Evolutionary conservation across 2,888 invertebrate species (phyloP).

Genomic region (Notodonta ziczac): DNA sequence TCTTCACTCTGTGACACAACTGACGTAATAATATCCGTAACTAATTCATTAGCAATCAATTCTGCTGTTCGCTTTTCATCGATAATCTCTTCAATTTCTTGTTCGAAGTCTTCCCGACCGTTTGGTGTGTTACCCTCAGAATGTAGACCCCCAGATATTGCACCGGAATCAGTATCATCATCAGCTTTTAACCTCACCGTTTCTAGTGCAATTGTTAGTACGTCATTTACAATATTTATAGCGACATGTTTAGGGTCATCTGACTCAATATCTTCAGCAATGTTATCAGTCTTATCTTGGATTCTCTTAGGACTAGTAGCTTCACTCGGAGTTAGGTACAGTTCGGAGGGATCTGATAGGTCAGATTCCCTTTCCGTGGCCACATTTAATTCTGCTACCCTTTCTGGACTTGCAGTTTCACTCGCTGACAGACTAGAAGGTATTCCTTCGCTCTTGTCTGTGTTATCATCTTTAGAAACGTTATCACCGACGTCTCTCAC

Average conservation of each 20-base stretch:
- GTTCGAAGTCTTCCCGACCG: constrained; percentile 75
- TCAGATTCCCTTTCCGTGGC: constrained; percentile 84
- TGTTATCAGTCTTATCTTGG: constrained; percentile 72
- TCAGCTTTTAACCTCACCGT: constrained; percentile 74
- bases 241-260: constrained; percentile 75
- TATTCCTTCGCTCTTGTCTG: constrained; percentile 78
- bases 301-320: constrained; percentile 79
- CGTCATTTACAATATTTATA: constrained; percentile 78
- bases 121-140: constrained; percentile 80
- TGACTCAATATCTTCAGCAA: constrained; percentile 54
- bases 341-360: constrained; percentile 88
- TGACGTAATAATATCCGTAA: constrained; percentile 64
- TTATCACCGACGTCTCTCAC: constrained; percentile 78
- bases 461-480: constrained; percentile 70
- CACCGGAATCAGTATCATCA: constrained; percentile 78
- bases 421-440: constrained; percentile 79
- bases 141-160: constrained; percentile 74
- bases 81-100: constrained; percentile 71
- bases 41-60: constrained; percentile 65
- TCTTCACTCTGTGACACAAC: constrained; percentile 58
- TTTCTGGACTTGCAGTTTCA: constrained; percentile 78
- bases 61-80: constrained; percentile 66
- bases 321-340: constrained; percentile 88
- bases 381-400: constrained; percentile 68
- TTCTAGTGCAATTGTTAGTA: constrained; percentile 75